Evolutionary conservation across 2,888 invertebrate species (phyloP), one percentile per base, ranked within the genome.

Genomic region (Leucophenga maculata): DNA sequence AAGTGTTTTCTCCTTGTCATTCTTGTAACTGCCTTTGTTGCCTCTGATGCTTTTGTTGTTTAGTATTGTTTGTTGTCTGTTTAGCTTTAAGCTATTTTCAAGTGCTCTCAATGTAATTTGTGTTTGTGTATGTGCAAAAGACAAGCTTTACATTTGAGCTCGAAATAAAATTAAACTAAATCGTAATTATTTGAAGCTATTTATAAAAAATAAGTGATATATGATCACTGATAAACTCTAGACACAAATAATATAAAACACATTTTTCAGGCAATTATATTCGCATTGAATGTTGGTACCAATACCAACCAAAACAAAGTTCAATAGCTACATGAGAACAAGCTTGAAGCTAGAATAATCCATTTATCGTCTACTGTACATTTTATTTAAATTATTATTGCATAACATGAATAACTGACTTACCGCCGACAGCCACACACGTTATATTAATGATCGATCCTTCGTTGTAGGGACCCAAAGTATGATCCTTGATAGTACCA

Each of bases 381-480:
- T 73, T 79, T 78, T 78, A 74, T 77, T 75, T 75, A 75, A 72
- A 72, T 75, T 76, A 74, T 81, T 50, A 46, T 70, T 32, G 68
- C 65, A 69, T 59, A 13, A 50, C 6, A 22, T 26, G 22, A 3
- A 26, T 6, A 13, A 59, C 4, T 14, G 32, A 32, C 32, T 91
- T 91, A 95, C 96, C 96, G 90, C 95, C 95, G 79, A 93, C 93
- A 72, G 94, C 94, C 78, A 95, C 94, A 89, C 96, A 96, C 78
- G 94, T 93, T 75, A 96, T 93, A 86, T 94, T 93, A 73, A 96
- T 91, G 46, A 93, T 92, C 70, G 94, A 92, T 62, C 95, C 96
- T 87, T 96, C 94, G 87, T 93, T 94, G 90, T 95, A 96, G 11
- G 96, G 95, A 9, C 96, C 95, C 74, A 95, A 92, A 74, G 92